A percentile compares a stretch with the other conserved stretches of the same genome.
These are phyloP conservation scores for Lamprologus tigripictilis DNA, from an alignment of 2,113 vertebrate genomes.

Conservation along the genomic window DNA sequence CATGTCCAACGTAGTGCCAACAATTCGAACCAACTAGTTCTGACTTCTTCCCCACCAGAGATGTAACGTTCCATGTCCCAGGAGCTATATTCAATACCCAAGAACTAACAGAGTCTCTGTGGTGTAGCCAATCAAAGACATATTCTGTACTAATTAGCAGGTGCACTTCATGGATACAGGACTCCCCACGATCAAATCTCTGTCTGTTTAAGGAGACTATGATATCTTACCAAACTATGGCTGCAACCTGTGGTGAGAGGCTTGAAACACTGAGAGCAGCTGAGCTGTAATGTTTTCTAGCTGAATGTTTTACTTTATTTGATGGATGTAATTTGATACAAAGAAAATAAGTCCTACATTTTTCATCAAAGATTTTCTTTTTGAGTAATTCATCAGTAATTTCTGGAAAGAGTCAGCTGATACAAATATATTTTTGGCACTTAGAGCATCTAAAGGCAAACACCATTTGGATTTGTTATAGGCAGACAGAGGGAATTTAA, in stretches of 20 bases:
- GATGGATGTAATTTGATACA: neutral
- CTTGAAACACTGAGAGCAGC: neutral
- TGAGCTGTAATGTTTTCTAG: neutral
- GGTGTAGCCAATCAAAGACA: neutral
- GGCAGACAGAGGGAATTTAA: neutral
- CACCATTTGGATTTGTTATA: neutral
- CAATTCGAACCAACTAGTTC: neutral
- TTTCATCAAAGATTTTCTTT: neutral
- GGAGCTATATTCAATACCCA: neutral
- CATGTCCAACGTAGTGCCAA: neutral
- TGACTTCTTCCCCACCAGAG: neutral
- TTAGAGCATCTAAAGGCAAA: neutral
- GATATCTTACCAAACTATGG: neutral
- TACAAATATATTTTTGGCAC: neutral
- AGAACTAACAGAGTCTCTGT: neutral
- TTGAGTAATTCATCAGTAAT: neutral
- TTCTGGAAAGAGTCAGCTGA: neutral
- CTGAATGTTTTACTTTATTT: fast-evolving
- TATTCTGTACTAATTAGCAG: neutral
- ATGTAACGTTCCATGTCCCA: neutral
- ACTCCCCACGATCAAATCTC: neutral
- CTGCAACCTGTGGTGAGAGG: neutral
- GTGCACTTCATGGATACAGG: neutral
- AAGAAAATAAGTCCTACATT: neutral
- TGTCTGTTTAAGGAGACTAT: fast-evolving